Conservation (phyloP, 1,140 invertebrate species). For the Pemphigus obesinymphae region DNA sequence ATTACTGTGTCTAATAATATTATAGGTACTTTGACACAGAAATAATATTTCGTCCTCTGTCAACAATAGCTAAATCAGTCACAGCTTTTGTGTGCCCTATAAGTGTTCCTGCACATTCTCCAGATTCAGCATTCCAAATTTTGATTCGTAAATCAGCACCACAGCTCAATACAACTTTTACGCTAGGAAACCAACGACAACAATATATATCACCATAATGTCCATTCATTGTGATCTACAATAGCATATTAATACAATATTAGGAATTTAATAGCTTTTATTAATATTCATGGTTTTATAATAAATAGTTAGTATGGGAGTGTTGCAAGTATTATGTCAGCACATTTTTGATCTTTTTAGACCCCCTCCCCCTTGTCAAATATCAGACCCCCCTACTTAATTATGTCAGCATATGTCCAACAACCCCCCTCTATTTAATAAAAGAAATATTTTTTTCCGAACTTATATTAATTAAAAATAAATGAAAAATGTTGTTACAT, state of each 20-base stretch:
- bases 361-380: no score
- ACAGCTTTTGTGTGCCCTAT: conserved; percentile 64
- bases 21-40: conserved; percentile 60
- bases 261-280: no score
- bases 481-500: no score
- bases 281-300: no score
- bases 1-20: background rate
- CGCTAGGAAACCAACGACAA: conserved; percentile 68
- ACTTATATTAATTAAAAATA: no score
- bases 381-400: no score
- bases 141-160: conserved; percentile 66
- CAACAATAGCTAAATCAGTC: conserved; percentile 62
- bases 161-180: conserved; percentile 62
- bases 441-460: no score
- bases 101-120: conserved; percentile 62
- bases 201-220: conserved; percentile 66
- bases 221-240: conserved; percentile 59
- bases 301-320: no score
- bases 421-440: no score
- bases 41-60: conserved; percentile 67
- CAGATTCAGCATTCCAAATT: conserved; percentile 67
- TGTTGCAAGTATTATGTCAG: no score
- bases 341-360: no score
- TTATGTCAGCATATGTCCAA: no score
- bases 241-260: conserved; percentile 40